Base-by-base conservation (phyloP, 2,888 invertebrate species). In the Oscheius sp. region DNA sequence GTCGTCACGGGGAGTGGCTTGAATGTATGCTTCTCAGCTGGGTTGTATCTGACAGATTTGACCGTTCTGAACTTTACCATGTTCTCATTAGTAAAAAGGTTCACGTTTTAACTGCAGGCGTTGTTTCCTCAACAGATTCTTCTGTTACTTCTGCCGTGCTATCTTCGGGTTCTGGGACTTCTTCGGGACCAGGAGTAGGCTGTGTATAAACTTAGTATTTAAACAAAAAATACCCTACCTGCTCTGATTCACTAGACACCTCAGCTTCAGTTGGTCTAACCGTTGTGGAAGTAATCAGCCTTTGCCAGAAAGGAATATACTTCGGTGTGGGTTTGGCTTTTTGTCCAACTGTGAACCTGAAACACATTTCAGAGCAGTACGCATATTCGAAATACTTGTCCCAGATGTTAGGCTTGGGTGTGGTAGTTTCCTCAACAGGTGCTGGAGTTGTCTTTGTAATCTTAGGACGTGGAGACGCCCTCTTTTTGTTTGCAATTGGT, bases 241-340 rank as follows among this genome's bases (percentile, higher is more conserved):
- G 73, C 46, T 76, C 76, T 13, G 73, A 74, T 29, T 79, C 79
- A 56, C 76, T 78, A 18, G 64, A 58, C n/a, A 74, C 78, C 25
- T 76, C 79, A 75, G 74, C 25, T 25, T 69, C 46, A 55, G 75
- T 75, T 41, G 80, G 78, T 46, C 74, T 74, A 23, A 43, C 21
- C 52, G 76, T 76, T 23, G 84, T 81, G 35, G 81, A 82, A 35
- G 80, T 73, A 71, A 87, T 74, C 16, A 87, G 79, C 52, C 83
- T 73, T 70, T 87, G 87, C 87, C 87, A 87, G 74, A 86, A 86
- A 55, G 87, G 87, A 69, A 87, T 84, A 69, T 84, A 83, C 72
- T 85, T 86, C 46, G 83, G 82, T 18, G 83, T 84, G 41, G 83
- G 77, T 73, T 81, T 81, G 35, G 76, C 82, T 69, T 81, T 84